Percentiles rank a stretch among this genome's conserved stretches.
phyloP scores from a whole-genome alignment of 2,888 invertebrate genomes.

The Alsophila aescularia region DNA sequence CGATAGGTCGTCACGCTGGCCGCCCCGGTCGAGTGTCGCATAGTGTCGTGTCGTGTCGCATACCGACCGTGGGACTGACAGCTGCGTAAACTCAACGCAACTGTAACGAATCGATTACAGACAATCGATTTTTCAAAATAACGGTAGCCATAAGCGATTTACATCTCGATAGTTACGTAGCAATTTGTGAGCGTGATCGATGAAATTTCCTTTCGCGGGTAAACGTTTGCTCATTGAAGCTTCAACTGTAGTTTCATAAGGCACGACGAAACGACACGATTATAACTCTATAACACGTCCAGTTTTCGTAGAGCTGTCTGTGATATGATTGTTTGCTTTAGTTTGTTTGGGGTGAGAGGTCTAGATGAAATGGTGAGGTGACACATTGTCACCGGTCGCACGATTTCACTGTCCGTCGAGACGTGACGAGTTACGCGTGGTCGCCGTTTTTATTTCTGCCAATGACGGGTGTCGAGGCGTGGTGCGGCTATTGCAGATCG shows the following conservation, averaged over 20 bases:
- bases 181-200: conserved; percentile 81
- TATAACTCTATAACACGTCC: conserved; percentile 64
- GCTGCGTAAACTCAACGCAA: conserved; percentile 76
- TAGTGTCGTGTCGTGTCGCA: conserved; percentile 37
- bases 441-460: conserved; percentile 84
- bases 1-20: conserved; percentile 59
- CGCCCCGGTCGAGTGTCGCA: conserved; percentile 51
- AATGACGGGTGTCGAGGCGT: conserved; percentile 84
- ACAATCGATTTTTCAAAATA: conserved; percentile 82
- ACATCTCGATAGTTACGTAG: conserved; percentile 79
- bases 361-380: conserved; percentile 45
- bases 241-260: conserved; percentile 81
- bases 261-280: conserved; percentile 69
- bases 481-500: conserved; percentile 70
- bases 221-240: conserved; percentile 79
- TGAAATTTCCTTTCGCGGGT: conserved; percentile 78
- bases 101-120: conserved; percentile 77
- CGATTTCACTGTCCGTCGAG: conserved; percentile 81
- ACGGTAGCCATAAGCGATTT: conserved; percentile 79
- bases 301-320: conserved; percentile 50
- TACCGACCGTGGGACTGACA: conserved; percentile 73
- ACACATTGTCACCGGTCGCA: conserved; percentile 82
- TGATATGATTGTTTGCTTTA: conserved; percentile 33
- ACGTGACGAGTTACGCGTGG: conserved; percentile 84
- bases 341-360: conserved; percentile 32